Evolutionary conservation across 2,797 vertebrate genomes (phyloP), one percentile per base, ranked within the genome.

Genomic region (Tenualosa thibaudeaui): DNA sequence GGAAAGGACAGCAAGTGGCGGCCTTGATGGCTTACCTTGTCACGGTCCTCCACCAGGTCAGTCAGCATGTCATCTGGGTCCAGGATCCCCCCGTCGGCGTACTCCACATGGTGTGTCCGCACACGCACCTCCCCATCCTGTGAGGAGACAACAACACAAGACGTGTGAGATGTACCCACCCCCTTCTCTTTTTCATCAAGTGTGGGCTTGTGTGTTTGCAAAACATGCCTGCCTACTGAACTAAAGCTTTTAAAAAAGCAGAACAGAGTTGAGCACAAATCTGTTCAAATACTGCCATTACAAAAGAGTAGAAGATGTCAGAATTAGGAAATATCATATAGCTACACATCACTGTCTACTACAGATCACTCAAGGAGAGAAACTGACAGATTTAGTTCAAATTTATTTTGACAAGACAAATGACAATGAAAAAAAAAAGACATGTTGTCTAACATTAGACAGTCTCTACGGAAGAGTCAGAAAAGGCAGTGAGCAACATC

Each of bases 11-110:
- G 65, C 43, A 13, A 81, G 65, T 31, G 51, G 9, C 2, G 6
- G 10, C 37, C 31, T 26, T 2, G 19, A 17, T 0, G 2, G 26
- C 89, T 96, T 95, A 99, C 98, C 97, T 97, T 98, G 91, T 99
- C 97, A 93, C 96, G 94, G 94, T 99, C 98, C 89, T 99, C 98
- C 89, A 98, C 95, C 19, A 99, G 96, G 92, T 99, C 98, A 82
- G 90, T 92, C 89, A 99, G 93, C 88, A 97, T 88, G 90, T 99
- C 98, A 91, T 99, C 97, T 89, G 96, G 96, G 93, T 99, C 97
- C 93, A 99, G 92, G 89, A 99, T 98, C 26, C 97, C 97, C 90
- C 97, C 98, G 82, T 99, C 97, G 40, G 88, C 88, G 83, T 98
- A 98, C 89, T 98, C 97, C 93, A 99, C 90, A 90, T 98, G 98